Conservation (phyloP, 2,888 invertebrate species). For the Magallana nippona region DNA sequence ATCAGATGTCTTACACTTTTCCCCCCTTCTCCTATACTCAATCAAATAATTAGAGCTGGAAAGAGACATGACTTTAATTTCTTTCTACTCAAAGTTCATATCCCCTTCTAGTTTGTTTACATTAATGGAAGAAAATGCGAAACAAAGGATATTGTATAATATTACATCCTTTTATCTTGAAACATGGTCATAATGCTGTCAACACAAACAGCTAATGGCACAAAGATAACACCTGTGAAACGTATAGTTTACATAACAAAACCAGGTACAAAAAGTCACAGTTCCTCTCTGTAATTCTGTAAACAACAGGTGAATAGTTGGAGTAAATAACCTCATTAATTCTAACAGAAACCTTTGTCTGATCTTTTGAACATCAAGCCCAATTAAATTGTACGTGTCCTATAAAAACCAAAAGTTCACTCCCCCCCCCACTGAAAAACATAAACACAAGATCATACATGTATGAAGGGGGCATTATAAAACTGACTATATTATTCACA, state of each 20-base stretch:
- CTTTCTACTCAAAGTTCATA: too few relatives aligned
- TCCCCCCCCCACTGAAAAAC: too few relatives aligned
- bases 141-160: slow-evolving; percentile 5
- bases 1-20: too few relatives aligned
- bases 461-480: too few relatives aligned
- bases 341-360: not conserved
- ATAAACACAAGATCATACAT: too few relatives aligned
- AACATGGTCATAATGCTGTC: not conserved
- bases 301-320: slow-evolving; percentile 15
- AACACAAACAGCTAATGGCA: slow-evolving; percentile 2
- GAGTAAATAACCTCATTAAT: slow-evolving; percentile 25
- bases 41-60: too few relatives aligned
- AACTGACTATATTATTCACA: too few relatives aligned
- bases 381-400: not conserved
- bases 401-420: not conserved
- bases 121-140: not conserved
- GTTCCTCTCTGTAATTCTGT: not conserved
- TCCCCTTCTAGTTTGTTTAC: not conserved
- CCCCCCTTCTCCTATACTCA: too few relatives aligned
- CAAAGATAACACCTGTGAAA: not conserved
- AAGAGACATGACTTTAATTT: too few relatives aligned
- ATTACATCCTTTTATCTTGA: not conserved
- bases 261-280: not conserved
- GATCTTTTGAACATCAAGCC: not conserved
- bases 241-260: slow-evolving; percentile 2